Percentiles rank a stretch among this genome's conserved stretches.
Evolutionary conservation across 2,113 vertebrate species (phyloP).

Genomic region (Sinocyclocheilus grahami): DNA sequence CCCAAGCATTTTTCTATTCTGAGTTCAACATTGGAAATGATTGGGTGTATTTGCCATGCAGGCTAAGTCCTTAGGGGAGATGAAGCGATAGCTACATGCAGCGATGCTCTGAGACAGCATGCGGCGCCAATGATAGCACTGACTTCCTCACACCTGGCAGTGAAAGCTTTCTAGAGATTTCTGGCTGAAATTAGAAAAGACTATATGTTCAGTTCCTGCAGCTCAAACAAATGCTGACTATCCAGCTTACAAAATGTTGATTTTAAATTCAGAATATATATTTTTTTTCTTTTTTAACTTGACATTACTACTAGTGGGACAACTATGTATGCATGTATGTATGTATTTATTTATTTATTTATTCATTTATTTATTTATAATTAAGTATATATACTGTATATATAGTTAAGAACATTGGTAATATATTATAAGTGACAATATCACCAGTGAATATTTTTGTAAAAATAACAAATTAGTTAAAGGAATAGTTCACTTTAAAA

Average conservation of each 20-base stretch:
- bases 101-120: slow-evolving; percentile 11
- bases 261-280: not conserved
- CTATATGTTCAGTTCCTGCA: not conserved
- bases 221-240: not conserved
- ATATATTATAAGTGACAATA: no score
- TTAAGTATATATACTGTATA: no score
- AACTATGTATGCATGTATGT: no score
- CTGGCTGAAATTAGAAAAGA: slow-evolving; percentile 2
- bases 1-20: not conserved
- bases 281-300: not conserved
- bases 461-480: no score
- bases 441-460: no score
- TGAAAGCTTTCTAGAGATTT: not conserved
- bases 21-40: not conserved
- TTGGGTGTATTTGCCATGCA: not conserved
- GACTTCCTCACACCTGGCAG: slow-evolving; percentile 19
- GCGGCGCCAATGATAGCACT: slow-evolving; percentile 28
- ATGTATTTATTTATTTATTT: no score
- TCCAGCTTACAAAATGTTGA: not conserved
- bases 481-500: no score
- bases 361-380: no score
- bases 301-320: not conserved
- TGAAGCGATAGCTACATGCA: slow-evolving; percentile 9
- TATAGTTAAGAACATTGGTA: no score
- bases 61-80: slow-evolving; percentile 12